Base-by-base conservation (phyloP, 2,797 vertebrate genomes). In the Mionectes olivaceus region DNA sequence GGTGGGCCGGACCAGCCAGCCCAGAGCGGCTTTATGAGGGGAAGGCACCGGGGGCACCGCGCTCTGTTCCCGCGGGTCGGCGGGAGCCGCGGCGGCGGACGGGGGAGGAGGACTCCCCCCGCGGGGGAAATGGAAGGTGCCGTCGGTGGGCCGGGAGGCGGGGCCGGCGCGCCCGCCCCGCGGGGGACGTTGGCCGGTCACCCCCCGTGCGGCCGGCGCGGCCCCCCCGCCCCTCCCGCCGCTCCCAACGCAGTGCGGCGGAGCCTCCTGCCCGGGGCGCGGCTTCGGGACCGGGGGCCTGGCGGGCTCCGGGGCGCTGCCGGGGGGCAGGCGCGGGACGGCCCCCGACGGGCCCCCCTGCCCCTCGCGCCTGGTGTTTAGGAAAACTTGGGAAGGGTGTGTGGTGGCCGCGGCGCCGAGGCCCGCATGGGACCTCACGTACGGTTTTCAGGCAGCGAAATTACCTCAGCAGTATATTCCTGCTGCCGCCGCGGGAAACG, bases 1-100 rank as follows among this genome's bases (percentile, higher is more conserved):
- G 28, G 9, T 4, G 33, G 25, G 8, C 22, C 24, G 35, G 17
- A 74, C n/a, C 64, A 60, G 39, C 14, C 5, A 11, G 14, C 5
- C 4, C 5, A 9, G 18, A 8, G 11, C 5, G 6, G 3, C 4
- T 2, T 4, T 4, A 14, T 0, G 35, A 23, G 9, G 9, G 4
- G 27, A 27, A 18, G 13, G 0, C 2, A 4, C 14, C 8, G 74
- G 25, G 8, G 19, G 44, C 16, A 30, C 49, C 9, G 39, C 24
- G 12, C 24, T 53, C 61, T 5, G 25, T 33, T 52, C 7, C 9
- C 7, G 64, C 28, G 16, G 39, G 25, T 64, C 28, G 33, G 16
- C 79, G 21, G 8, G 68, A 75, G 46, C 64, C 44, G 41, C n/a
- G 7, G 32, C 32, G 87, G 59, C 19, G 15, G 35, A 49, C 19